Conservation (phyloP, 2,888 invertebrate species). For the Nemotelus nigrinus region DNA sequence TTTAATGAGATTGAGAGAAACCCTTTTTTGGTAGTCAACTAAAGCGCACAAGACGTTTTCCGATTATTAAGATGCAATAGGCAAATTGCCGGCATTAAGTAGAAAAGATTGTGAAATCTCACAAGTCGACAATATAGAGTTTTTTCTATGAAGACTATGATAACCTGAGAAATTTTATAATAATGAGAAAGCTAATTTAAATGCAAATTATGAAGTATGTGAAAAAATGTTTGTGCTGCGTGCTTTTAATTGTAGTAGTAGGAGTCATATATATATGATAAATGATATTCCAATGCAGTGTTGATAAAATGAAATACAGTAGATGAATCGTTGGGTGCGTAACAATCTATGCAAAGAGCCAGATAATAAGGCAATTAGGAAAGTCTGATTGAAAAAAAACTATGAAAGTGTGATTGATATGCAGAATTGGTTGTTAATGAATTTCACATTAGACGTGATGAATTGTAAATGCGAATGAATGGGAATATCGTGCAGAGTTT, state of each 20-base stretch:
- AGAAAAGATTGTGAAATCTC: not conserved
- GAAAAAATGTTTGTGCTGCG: not conserved
- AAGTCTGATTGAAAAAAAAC: not conserved
- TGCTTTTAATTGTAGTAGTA: not conserved
- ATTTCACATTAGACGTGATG: too few species aligned
- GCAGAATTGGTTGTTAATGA: not conserved
- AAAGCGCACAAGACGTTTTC: not conserved
- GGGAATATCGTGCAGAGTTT: too few species aligned
- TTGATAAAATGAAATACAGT: not conserved
- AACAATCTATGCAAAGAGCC: not conserved
- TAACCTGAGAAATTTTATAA: not conserved
- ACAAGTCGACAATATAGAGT: not conserved
- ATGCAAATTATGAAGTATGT: not conserved
- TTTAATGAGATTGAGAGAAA: not conserved
- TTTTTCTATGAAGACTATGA: not conserved
- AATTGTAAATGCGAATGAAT: too few species aligned
- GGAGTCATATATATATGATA: not conserved
- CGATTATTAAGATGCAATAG: not conserved
- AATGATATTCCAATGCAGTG: not conserved
- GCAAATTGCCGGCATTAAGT: not conserved
- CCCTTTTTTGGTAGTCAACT: not conserved
- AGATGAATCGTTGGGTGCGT: not conserved
- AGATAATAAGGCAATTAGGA: not conserved
- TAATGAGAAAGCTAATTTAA: not conserved
- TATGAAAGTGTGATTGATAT: not conserved